These are phyloP conservation scores for Aurelia sp. DNA, from an alignment of 30 jellyfish, hydroid and myxozoan genomes.

Conservation along the genomic window DNA sequence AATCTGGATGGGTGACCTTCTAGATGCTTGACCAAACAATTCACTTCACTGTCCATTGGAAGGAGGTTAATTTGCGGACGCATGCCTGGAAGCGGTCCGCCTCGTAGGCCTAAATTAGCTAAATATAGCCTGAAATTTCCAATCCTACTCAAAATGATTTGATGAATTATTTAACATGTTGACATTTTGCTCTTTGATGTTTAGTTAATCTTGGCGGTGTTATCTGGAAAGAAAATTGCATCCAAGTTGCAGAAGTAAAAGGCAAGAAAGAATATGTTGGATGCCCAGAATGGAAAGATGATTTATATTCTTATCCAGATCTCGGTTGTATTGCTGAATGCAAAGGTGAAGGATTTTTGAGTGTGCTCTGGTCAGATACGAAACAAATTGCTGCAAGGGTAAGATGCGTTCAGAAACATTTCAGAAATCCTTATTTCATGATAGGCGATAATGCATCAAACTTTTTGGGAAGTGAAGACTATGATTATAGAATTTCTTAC, in stretches of 20 bases:
- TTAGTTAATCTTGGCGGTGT: slow-evolving; percentile 34
- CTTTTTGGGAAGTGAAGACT: too few species aligned
- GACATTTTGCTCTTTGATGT: background rate
- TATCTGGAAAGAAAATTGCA: slow-evolving; percentile 20
- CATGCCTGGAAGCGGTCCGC: too few species aligned
- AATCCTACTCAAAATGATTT: background rate
- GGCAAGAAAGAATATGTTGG: slow-evolving; percentile 42
- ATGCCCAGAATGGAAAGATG: slow-evolving; percentile 47
- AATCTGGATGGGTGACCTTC: too few species aligned
- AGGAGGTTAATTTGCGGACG: too few species aligned
- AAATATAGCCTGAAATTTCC: background rate
- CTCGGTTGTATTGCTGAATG: slow-evolving; percentile 35
- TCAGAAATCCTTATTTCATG: too few species aligned
- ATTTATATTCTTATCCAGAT: slow-evolving; percentile 28
- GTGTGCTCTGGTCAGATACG: slow-evolving; percentile 38
- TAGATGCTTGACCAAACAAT: too few species aligned
- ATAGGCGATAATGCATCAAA: too few species aligned
- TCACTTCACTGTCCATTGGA: too few species aligned
- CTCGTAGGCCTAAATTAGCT: background rate
- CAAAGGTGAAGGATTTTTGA: slow-evolving; percentile 28
- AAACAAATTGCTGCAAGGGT: slow-evolving; percentile 44
- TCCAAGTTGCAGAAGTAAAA: slow-evolving; percentile 16
- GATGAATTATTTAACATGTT: background rate
- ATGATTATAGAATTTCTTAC: too few species aligned
- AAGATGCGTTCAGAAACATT: background rate